A percentile compares a stretch with the other conserved stretches of the same genome.
Conservation (phyloP, 1,140 invertebrate genomes). For the Palaemon carinicauda region DNA sequence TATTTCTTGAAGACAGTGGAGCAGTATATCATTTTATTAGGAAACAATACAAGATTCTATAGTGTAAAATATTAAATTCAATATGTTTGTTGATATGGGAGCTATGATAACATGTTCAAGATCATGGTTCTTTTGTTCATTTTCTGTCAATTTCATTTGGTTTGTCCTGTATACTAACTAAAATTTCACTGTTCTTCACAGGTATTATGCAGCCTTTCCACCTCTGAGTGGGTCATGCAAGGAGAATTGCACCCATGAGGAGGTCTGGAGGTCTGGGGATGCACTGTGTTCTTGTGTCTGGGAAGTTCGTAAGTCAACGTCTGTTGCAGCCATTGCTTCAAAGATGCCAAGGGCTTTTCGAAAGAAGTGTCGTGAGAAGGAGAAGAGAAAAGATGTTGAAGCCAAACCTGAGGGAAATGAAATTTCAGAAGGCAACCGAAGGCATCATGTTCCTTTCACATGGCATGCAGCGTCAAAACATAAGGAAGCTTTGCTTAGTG, state of each 20-base stretch:
- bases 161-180: not conserved
- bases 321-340: not conserved
- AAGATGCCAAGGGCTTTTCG: slow-evolving; percentile 41
- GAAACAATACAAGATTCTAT: no score
- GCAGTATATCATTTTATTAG: no score
- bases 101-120: no score
- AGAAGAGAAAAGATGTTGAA: slow-evolving; percentile 25
- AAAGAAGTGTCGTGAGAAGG: slow-evolving; percentile 43
- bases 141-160: no score
- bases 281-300: slow-evolving; percentile 38
- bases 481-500: slow-evolving; percentile 9
- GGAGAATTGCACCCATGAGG: slow-evolving; percentile 20
- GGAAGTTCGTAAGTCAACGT: slow-evolving; percentile 28
- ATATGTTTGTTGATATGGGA: no score
- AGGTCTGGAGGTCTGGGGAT: slow-evolving; percentile 39
- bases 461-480: slow-evolving; percentile 21
- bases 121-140: no score
- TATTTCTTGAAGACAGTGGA: no score
- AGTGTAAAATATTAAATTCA: no score
- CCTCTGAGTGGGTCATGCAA: slow-evolving; percentile 39
- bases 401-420: slow-evolving; percentile 4
- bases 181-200: not conserved
- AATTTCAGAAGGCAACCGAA: not conserved
- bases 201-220: slow-evolving; percentile 52
- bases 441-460: slow-evolving; percentile 36